Evolutionary conservation across 2,888 invertebrate species (phyloP), one percentile per base, ranked within the genome.

Genomic region (Sminthurinus aureus): DNA sequence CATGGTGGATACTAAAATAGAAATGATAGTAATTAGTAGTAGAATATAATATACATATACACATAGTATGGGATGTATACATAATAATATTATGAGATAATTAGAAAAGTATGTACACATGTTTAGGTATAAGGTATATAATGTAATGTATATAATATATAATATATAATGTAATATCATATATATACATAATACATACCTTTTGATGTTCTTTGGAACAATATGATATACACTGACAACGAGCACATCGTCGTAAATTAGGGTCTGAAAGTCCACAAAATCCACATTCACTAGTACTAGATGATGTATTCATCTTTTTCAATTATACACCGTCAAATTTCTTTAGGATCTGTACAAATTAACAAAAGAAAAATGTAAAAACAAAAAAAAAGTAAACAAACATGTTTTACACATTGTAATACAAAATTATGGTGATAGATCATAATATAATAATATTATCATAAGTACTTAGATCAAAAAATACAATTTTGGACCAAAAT

Each of bases 361-460:
- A 98, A 64, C 90, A 93, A 82, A 91, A 98, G 89, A 99, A 99
- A 99, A 92, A 94, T 84, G 97, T 98, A 18, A n/a, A n/a, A 92
- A 99, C 99, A 99, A 93, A 96, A 89, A 93, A 93, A 84, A 99
- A 90, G 91, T 4, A 99, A 99, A 0, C 94, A 95, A 85, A 94
- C 94, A 88, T 98, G 96, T 90, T 98, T 98, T 90, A 97, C 99
- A 0, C 93, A 99, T n/a, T n/a, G n/a, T n/a, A 81, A 98, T 98
- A 0, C 99, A 98, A 92, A 98, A 99, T 84, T 97, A 98, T 91
- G 99, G 99, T 97, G n/a, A n/a, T n/a, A n/a, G n/a, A n/a, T n/a
- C n/a, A n/a, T n/a, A n/a, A n/a, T n/a, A n/a, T n/a, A n/a, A n/a
- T n/a, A n/a, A n/a, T n/a, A n/a, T n/a, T n/a, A n/a, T n/a, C n/a